phyloP scores from a whole-genome alignment of 2,888 invertebrate species.

The Eulithis prunata region DNA sequence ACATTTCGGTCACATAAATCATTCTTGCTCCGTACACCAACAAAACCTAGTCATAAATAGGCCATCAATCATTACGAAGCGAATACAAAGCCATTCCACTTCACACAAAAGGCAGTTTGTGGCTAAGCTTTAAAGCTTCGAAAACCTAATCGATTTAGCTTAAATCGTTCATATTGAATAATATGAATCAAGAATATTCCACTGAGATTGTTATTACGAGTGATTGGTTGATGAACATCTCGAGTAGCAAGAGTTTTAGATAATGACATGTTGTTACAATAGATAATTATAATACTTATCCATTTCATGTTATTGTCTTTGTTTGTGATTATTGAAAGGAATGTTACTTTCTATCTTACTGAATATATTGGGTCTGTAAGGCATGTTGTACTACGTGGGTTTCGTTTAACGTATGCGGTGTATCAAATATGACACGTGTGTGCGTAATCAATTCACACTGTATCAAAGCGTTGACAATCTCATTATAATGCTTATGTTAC shows the following conservation, averaged over 20 bases:
- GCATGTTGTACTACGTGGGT: background rate
- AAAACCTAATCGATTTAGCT: background rate
- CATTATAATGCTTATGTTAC: background rate
- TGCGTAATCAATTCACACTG: conserved; percentile 21
- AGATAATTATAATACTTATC: background rate
- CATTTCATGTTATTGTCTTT: background rate
- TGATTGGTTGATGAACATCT: background rate
- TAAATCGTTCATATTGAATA: no score
- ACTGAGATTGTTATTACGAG: no score
- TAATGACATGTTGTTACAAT: no score
- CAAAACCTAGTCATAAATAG: conserved; percentile 7
- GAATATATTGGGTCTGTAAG: background rate
- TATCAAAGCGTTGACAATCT: conserved; percentile 12
- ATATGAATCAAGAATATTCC: no score
- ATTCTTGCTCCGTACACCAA: conserved; percentile 5
- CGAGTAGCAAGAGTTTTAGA: no score
- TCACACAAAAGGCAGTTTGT: conserved; percentile 4
- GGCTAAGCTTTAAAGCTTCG: conserved; percentile 1
- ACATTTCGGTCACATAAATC: conserved; percentile 8
- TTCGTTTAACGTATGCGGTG: conserved; percentile 3
- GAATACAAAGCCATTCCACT: background rate
- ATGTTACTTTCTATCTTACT: background rate
- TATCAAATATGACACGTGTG: conserved; percentile 19
- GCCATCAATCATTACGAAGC: conserved; percentile 13
- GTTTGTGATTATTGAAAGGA: background rate